phyloP scores from a whole-genome alignment of 2,888 invertebrate species.

The Entomobrya proxima region DNA sequence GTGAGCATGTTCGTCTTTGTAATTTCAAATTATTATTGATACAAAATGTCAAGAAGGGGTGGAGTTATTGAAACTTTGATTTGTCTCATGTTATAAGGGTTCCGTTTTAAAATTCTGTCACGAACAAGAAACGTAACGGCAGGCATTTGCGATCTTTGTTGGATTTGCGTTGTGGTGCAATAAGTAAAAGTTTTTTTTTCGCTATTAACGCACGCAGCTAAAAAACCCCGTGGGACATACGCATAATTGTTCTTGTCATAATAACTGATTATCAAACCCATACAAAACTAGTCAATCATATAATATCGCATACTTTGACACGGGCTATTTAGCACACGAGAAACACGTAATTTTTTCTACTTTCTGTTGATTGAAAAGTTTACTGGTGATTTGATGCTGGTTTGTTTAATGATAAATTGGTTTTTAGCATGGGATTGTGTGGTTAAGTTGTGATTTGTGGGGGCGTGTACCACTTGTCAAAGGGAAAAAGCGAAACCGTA shows the following conservation, averaged over 20 bases:
- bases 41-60: too few species aligned
- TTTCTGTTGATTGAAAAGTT: not conserved
- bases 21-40: too few species aligned
- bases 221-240: not conserved
- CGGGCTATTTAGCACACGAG: conserved; percentile 36
- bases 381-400: not conserved
- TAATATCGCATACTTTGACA: conserved; percentile 13
- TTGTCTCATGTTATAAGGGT: too few species aligned
- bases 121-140: too few species aligned
- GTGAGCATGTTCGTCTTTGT: too few species aligned
- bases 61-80: too few species aligned
- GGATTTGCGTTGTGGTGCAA: not conserved
- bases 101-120: too few species aligned
- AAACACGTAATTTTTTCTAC: not conserved
- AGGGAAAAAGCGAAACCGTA: not conserved
- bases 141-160: too few species aligned
- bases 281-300: not conserved
- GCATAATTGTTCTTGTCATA: not conserved
- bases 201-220: not conserved
- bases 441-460: not conserved
- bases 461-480: not conserved
- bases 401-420: not conserved
- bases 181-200: not conserved
- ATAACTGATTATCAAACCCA: not conserved
- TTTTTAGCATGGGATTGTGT: not conserved